Base-by-base conservation (phyloP, 2,888 invertebrate species). In the Calameuta filiformis region DNA sequence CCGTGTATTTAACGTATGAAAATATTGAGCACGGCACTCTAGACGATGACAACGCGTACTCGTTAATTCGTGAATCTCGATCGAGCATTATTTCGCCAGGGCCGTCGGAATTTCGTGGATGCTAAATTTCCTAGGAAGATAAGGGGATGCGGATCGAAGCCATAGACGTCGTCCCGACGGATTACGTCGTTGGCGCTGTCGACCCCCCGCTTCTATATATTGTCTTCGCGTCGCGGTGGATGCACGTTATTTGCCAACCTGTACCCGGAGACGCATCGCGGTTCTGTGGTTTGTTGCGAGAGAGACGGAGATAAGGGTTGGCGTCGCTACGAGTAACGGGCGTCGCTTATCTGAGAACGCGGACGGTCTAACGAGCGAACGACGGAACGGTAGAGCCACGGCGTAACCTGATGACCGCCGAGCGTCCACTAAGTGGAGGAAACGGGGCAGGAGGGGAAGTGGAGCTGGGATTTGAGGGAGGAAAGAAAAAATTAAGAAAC, bases 1-100 rank as follows among this genome's bases (percentile, higher is more conserved):
- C 76, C 80, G 83, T 9, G 80, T 84, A 85, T 86, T 86, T 84
- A 83, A 82, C 84, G 81, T 85, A 84, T 86, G 86, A 84, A 84
- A 86, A 86, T 84, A 85, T 85, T 80, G 86, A 80, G 86, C 2
- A 56, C 23, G 9, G 23, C 81, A 82, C 83, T 77, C 74, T 76
- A 73, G 73, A 74, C 73, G 78, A 82, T 82, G 68, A 78, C 74
- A 31, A 56, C 40, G 30, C 37, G 30, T 31, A 1, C 71, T n/a
- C 35, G 35, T 56, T 23, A 9, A 56, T 1, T 56, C 23, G 15
- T 0, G 56, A 56, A 0, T 56, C 1, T 9, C 6, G 9, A 56
- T 0, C 2, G 23, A 1, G 23, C 1, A 1, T 40, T 1, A 15
- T 6, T 15, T 23, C 40, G 35, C 9, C 0, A 1, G 0, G 23